phyloP scores from a whole-genome alignment of 2,797 vertebrate species.

The Echeneis naucrates region DNA sequence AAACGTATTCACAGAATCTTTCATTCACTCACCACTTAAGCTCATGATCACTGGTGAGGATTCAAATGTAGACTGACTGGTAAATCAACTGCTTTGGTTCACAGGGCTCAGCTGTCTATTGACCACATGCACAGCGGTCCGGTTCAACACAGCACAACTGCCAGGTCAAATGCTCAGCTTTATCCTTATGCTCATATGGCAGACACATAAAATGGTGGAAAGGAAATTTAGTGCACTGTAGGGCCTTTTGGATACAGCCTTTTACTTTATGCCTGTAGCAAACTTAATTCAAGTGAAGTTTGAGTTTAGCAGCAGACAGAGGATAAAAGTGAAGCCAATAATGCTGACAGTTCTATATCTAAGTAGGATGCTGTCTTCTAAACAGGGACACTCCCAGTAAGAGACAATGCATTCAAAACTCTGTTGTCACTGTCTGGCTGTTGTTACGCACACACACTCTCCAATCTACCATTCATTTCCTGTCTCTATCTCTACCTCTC shows the following conservation, averaged over 20 bases:
- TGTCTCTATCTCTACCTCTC: neutral
- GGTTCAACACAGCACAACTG: neutral
- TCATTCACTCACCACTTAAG: neutral
- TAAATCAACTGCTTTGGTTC: neutral
- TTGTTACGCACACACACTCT: slow-evolving; percentile 12
- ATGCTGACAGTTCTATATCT: neutral
- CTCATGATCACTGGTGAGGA: neutral
- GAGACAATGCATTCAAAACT: slow-evolving; percentile 22
- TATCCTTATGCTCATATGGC: no score
- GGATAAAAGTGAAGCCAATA: no score
- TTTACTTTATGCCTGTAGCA: neutral
- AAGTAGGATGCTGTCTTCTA: neutral
- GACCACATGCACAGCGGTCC: neutral
- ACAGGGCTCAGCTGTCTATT: neutral
- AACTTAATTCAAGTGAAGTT: no score
- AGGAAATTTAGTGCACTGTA: no score
- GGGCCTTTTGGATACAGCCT: neutral
- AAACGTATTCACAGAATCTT: neutral
- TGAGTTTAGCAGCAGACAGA: no score
- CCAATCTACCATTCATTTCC: slow-evolving; percentile 24
- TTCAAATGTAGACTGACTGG: neutral
- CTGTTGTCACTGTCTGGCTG: slow-evolving; percentile 13
- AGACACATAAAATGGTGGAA: no score
- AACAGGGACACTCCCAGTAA: slow-evolving; percentile 2
- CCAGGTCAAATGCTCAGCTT: neutral